A percentile compares a stretch with the other conserved stretches of the same genome.
Conservation (phyloP, 2,797 vertebrate species). For the Spinibarbus caldwelli region DNA sequence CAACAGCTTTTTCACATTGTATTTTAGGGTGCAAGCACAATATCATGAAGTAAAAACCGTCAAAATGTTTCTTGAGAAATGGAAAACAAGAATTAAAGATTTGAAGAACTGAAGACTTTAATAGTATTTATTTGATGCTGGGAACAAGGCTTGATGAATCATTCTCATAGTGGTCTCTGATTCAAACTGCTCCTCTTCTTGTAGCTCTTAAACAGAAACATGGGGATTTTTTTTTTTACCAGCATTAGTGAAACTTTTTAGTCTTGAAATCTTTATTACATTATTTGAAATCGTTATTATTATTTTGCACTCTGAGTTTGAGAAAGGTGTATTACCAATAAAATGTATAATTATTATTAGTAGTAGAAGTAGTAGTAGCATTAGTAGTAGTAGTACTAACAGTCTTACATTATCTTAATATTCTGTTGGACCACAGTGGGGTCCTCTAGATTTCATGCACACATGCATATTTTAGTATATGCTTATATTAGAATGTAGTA, state of each 20-base stretch:
- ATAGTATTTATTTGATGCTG: not conserved
- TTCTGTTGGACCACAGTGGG: not conserved
- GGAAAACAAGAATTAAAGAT: not conserved
- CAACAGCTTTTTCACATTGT: not conserved
- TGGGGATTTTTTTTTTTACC: not conserved
- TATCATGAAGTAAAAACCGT: not conserved
- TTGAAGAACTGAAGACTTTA: not conserved
- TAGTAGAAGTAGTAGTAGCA: not conserved
- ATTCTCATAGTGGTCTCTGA: constrained; percentile 40
- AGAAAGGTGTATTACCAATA: not conserved
- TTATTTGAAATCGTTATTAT: not conserved
- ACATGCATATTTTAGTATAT: not conserved
- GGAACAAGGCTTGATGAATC: constrained; percentile 29
- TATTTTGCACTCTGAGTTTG: not conserved
- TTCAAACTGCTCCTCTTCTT: constrained; percentile 16
- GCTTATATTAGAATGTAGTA: not conserved
- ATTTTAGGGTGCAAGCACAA: not conserved
- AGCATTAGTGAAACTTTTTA: not conserved
- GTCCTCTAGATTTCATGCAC: not conserved
- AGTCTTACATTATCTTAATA: not conserved
- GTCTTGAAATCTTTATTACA: not conserved
- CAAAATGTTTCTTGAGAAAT: not conserved
- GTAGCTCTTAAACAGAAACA: constrained; percentile 28
- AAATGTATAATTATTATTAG: not conserved
- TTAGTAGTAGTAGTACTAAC: not conserved